Base-by-base conservation (phyloP, 2,888 invertebrate species). In the Plebejus argus region DNA sequence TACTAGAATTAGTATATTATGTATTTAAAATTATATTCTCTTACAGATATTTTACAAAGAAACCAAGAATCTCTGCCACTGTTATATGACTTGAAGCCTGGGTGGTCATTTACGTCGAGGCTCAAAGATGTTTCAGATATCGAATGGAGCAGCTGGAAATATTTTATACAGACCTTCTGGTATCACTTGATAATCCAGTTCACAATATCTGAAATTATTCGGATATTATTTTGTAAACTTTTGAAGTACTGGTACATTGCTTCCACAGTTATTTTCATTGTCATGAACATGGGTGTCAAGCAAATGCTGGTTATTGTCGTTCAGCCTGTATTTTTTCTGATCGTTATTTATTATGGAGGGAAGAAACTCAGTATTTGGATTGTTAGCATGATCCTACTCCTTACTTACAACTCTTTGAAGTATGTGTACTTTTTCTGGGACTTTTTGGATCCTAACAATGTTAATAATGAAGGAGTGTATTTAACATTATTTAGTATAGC, bases 91-190 rank as follows among this genome's bases (percentile, higher is more conserved):
- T 95, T 96, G 82, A 87, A 87, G 81, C 88, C 91, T 76, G 96
- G 96, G 53, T 96, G 96, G 96, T 83, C 84, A 12, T 88, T 95
- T 82, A 82, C 96, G 75, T 87, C 90, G 45, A 91, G 95, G 82
- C 94, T 93, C 80, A 95, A 95, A 89, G 97, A 97, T 90, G 88
- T 91, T 35, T 95, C 96, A 28, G 97, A 97, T 89, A 91, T 94
- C 84, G 97, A 97, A 91, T 97, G 97, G 97, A 95, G 89, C 84
- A 92, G 95, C 78, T 96, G 96, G 94, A 95, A 95, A 83, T 94
- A 90, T 81, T 93, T 95, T 78, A 86, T 96, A 76, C 86, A 89
- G 71, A 89, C 87, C 80, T 87, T 95, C 76, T 91, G 94, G 85
- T 94, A 95, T 77, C 96, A 95, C 93, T 84, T 95, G 80, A 82